These are phyloP conservation scores for Cotesia chilonis DNA, from an alignment of 1,140 invertebrate species.

Conservation along the genomic window DNA sequence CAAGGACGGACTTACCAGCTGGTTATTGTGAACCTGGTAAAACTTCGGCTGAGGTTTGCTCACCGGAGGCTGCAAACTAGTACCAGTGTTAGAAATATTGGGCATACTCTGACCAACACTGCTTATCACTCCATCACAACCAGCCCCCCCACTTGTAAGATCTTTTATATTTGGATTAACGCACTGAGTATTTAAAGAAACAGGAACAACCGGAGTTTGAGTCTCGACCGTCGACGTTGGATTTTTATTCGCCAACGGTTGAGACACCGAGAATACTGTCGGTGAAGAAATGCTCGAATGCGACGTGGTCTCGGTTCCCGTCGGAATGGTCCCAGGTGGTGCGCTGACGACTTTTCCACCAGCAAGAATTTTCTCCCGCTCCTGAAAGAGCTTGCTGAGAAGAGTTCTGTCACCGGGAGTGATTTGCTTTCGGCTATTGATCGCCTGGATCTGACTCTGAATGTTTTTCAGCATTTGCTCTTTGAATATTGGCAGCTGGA, in stretches of 20 bases:
- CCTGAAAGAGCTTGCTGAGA: slow-evolving; percentile 65
- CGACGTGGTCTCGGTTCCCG: slow-evolving; percentile 47
- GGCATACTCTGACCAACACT: slow-evolving; percentile 45
- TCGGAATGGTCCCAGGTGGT: slow-evolving; percentile 19
- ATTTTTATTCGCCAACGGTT: slow-evolving; percentile 53
- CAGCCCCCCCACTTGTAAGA: slow-evolving; percentile 5
- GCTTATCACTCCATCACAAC: slow-evolving; percentile 28
- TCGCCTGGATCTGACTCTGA: slow-evolving; percentile 66
- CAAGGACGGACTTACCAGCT: slow-evolving; percentile 58
- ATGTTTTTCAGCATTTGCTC: slow-evolving; percentile 60
- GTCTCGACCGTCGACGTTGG: slow-evolving; percentile 61
- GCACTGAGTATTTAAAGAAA: slow-evolving; percentile 39
- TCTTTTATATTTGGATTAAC: neutral
- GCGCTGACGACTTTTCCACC: slow-evolving; percentile 66
- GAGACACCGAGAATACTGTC: slow-evolving; percentile 45
- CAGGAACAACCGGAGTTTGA: slow-evolving; percentile 51
- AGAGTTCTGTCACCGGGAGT: slow-evolving; percentile 60
- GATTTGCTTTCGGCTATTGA: slow-evolving; percentile 59
- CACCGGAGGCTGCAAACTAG: slow-evolving; percentile 43
- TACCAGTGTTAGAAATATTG: slow-evolving; percentile 44
- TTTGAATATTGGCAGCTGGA: slow-evolving; percentile 59
- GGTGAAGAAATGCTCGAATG: slow-evolving; percentile 49
- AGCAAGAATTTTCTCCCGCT: slow-evolving; percentile 68
- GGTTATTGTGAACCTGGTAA: slow-evolving; percentile 52
- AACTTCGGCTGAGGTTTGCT: slow-evolving; percentile 47